Conservation (phyloP, 2,888 invertebrate species). For the Unio delphinus region DNA sequence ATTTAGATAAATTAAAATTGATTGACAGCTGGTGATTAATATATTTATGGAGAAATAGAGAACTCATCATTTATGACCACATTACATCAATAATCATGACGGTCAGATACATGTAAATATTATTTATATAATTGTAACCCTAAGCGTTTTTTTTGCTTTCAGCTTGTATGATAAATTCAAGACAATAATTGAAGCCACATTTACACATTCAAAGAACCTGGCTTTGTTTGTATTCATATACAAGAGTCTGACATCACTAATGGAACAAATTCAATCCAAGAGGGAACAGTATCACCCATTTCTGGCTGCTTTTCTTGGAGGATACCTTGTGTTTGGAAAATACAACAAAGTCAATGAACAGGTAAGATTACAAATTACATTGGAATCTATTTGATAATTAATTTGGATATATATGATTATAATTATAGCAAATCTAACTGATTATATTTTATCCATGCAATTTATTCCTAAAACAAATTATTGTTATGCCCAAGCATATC, state of each 20-base stretch:
- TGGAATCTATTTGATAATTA: too few relatives aligned
- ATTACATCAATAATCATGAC: background rate
- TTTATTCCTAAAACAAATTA: too few relatives aligned
- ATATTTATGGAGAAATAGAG: too few relatives aligned
- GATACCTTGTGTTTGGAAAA: slow-evolving; percentile 72
- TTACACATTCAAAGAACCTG: slow-evolving; percentile 72
- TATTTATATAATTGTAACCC: background rate
- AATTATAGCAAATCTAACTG: too few relatives aligned
- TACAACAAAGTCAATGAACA: slow-evolving; percentile 75
- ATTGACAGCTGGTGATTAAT: too few relatives aligned
- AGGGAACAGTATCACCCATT: slow-evolving; percentile 67
- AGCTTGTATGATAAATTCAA: slow-evolving; percentile 68
- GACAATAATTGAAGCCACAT: slow-evolving; percentile 71
- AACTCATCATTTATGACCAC: background rate
- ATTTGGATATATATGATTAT: too few relatives aligned
- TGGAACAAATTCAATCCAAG: slow-evolving; percentile 54
- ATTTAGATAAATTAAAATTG: too few relatives aligned
- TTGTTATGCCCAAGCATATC: too few relatives aligned
- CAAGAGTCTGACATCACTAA: slow-evolving; percentile 66
- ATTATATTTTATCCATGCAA: too few relatives aligned
- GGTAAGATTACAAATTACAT: slow-evolving; percentile 52
- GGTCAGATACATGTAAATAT: background rate
- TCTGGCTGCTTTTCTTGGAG: slow-evolving; percentile 71
- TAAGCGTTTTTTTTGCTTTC: slow-evolving; percentile 22
- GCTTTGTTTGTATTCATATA: slow-evolving; percentile 72